A percentile compares a stretch with the other conserved stretches of the same genome.
Evolutionary conservation across 2,113 vertebrate genomes (phyloP).

Genomic region (Rousettus leschenaultii): DNA sequence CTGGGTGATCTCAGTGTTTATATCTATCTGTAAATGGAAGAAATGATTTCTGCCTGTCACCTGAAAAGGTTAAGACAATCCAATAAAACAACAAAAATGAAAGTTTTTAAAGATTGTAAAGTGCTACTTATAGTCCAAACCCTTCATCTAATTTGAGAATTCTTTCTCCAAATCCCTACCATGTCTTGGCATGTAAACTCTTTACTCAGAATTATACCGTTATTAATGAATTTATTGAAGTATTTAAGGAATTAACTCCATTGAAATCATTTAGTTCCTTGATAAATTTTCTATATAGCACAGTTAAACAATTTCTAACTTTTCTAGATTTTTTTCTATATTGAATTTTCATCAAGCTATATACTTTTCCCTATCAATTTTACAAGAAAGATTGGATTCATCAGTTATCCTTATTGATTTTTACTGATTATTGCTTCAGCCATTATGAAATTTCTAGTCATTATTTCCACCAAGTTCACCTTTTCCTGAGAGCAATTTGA

Average conservation of each 20-base stretch:
- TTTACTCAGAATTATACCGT: constrained; percentile 27
- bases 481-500: constrained; percentile 35
- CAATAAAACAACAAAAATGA: not conserved
- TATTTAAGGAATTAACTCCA: constrained; percentile 17
- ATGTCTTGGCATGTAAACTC: not conserved
- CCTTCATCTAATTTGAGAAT: constrained; percentile 20
- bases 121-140: not conserved
- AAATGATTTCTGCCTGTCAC: not conserved
- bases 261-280: not conserved
- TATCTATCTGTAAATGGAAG: not conserved
- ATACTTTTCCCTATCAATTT: not conserved
- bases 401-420: constrained; percentile 13
- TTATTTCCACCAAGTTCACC: constrained; percentile 25
- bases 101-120: not conserved
- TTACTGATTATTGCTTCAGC: constrained; percentile 31
- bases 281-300: constrained; percentile 6
- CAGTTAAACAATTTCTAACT: constrained; percentile 10
- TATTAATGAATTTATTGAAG: constrained; percentile 14
- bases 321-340: constrained; percentile 10
- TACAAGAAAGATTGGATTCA: not conserved
- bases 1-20: not conserved
- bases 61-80: not conserved
- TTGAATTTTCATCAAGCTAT: not conserved
- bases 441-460: constrained; percentile 5
- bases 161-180: constrained; percentile 14